Base-by-base conservation (phyloP, 2,113 vertebrate genomes). In the Micromys minutus region DNA sequence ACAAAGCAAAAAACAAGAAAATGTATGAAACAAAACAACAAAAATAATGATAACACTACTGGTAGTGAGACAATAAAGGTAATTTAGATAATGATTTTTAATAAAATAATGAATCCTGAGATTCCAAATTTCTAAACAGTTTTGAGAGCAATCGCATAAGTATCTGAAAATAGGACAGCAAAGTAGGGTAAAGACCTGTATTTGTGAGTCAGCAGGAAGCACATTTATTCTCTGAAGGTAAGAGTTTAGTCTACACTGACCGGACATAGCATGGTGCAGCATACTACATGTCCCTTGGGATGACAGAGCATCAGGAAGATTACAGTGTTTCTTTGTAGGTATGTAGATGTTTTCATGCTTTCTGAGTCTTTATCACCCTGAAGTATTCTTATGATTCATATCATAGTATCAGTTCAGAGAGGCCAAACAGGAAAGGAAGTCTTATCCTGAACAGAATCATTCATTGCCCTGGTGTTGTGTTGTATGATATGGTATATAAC, bases 391-490 rank as follows among this genome's bases (percentile, higher is more conserved):
- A n/a, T 65, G 19, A 87, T 76, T 88, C 45, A 29, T 75, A 39
- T 65, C 50, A 75, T 47, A 57, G 55, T 77, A 47, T 79, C 16
- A 76, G 34, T 71, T 75, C 63, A 71, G 65, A 89, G 26, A 63
- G 13, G 45, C 55, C 57, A 85, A 92, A 52, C 57, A 29, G 67
- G 39, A 87, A 89, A 83, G 55, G 77, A 47, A 93, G 21, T 19
- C 67, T 94, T 94, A 42, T 45, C 17, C 57, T 93, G 65, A 93
- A 59, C n/a, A 31, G 34, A 47, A 65, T n/a, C 80, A 45, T 31
- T n/a, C 80, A 45, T 31, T 19, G 55, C 21, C 19, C 57, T 50
- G 22, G 36, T 75, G 42, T 34, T 17, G 29, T 31, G 10, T 65
- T 9, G 29, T 52, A 52, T 52, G 50, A 10, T 50, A 50, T 50